Conservation (phyloP, 2,797 vertebrate species). For the Pipistrellus kuhlii region DNA sequence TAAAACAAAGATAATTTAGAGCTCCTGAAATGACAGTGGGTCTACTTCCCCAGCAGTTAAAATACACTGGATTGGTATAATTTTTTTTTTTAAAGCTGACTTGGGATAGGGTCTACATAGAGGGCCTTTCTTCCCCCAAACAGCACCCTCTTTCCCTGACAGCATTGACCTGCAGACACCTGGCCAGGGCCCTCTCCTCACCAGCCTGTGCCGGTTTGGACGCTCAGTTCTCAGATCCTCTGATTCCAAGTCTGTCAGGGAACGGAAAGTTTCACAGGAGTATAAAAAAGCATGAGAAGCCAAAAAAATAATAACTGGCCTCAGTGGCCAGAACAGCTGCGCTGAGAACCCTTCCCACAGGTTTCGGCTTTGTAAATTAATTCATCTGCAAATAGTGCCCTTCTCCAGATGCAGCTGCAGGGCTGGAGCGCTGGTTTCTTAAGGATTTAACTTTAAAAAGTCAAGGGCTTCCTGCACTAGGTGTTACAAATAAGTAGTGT, state of each 20-base stretch:
- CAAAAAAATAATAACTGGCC: conserved; percentile 59
- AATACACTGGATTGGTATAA: not conserved
- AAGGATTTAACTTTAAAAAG: conserved; percentile 78
- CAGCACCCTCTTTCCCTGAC: not conserved
- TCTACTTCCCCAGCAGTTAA: not conserved
- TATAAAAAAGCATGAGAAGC: conserved; percentile 64
- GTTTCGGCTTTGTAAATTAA: conserved; percentile 79
- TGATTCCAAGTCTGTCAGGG: conserved; percentile 45
- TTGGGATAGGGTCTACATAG: not conserved
- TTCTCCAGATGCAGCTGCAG: conserved; percentile 53
- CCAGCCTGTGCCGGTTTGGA: not conserved
- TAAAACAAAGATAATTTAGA: not conserved
- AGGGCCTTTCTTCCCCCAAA: not conserved
- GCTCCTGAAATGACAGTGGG: not conserved
- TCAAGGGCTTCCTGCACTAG: conserved; percentile 80
- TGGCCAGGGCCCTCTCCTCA: not conserved
- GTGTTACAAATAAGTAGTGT: conserved; percentile 84
- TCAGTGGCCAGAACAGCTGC: conserved; percentile 74
- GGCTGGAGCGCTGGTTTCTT: conserved; percentile 66
- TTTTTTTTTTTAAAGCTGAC: not conserved
- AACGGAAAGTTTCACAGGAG: conserved; percentile 70
- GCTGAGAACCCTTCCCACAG: conserved; percentile 63
- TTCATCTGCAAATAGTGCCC: conserved; percentile 81
- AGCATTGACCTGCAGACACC: not conserved
- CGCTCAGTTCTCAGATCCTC: conserved; percentile 38